Conservation (phyloP, 2,113 vertebrate species). For the Antechinus stuartii region DNA sequence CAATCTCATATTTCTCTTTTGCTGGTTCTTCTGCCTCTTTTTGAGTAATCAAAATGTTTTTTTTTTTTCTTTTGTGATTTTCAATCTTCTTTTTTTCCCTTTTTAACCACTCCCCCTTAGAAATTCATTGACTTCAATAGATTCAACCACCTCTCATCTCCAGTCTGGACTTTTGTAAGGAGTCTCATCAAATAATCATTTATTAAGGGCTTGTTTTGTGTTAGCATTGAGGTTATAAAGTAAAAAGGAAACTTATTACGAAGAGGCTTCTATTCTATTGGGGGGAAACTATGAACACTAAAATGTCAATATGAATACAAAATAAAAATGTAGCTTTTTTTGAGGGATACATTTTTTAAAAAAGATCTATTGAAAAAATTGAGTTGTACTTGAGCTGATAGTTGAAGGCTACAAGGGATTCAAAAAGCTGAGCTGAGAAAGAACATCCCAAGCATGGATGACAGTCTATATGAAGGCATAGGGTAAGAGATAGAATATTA, state of each 20-base stretch:
- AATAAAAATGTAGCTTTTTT: background rate
- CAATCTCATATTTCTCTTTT: background rate
- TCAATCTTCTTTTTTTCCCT: background rate
- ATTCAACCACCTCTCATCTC: background rate
- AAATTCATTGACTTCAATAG: background rate
- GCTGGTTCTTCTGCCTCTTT: background rate
- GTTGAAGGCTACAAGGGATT: background rate
- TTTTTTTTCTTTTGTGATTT: background rate
- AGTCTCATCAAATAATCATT: background rate
- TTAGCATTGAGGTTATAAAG: background rate
- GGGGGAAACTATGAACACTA: background rate
- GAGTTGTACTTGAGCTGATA: background rate
- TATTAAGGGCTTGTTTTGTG: background rate
- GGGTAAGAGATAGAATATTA: background rate
- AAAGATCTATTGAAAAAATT: background rate
- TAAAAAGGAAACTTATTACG: background rate
- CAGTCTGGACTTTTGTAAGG: background rate
- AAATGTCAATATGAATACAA: background rate
- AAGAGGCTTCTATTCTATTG: background rate
- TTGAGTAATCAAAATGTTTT: background rate
- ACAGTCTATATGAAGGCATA: background rate
- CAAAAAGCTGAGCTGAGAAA: background rate
- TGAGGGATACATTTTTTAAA: background rate
- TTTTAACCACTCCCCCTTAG: background rate
- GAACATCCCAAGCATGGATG: background rate